Conservation (phyloP, 2,888 invertebrate genomes). For the Tipula helvola region DNA sequence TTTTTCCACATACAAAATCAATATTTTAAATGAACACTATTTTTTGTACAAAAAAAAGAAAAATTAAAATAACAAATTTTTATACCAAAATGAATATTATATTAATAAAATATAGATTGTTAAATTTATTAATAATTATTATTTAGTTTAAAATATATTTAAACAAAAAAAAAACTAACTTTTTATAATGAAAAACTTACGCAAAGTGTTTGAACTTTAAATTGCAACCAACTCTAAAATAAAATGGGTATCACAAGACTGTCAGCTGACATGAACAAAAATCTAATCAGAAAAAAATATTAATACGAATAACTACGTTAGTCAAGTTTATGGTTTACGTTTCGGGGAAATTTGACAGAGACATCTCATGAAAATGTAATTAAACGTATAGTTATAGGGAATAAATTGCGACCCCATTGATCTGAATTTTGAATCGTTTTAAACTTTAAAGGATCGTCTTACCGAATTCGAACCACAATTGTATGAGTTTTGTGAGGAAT, state of each 20-base stretch:
- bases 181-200: constrained; percentile 12
- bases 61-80: neutral
- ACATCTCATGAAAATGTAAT: neutral
- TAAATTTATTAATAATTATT: neutral
- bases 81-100: neutral
- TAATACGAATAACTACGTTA: neutral
- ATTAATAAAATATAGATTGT: neutral
- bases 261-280: constrained; percentile 13
- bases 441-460: too few relatives aligned
- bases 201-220: constrained; percentile 13
- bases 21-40: neutral
- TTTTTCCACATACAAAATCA: neutral
- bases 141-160: neutral
- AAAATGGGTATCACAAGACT: constrained; percentile 15
- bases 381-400: neutral
- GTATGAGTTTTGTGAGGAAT: too few relatives aligned
- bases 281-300: constrained; percentile 8
- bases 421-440: too few relatives aligned
- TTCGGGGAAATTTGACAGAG: neutral
- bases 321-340: neutral
- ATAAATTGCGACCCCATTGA: too few relatives aligned
- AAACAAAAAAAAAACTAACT: neutral
- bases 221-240: constrained; percentile 15
- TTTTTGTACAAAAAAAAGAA: neutral
- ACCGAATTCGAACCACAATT: too few relatives aligned